phyloP scores from a whole-genome alignment of 1,140 invertebrate species.

The Trachelipus rathkii region DNA sequence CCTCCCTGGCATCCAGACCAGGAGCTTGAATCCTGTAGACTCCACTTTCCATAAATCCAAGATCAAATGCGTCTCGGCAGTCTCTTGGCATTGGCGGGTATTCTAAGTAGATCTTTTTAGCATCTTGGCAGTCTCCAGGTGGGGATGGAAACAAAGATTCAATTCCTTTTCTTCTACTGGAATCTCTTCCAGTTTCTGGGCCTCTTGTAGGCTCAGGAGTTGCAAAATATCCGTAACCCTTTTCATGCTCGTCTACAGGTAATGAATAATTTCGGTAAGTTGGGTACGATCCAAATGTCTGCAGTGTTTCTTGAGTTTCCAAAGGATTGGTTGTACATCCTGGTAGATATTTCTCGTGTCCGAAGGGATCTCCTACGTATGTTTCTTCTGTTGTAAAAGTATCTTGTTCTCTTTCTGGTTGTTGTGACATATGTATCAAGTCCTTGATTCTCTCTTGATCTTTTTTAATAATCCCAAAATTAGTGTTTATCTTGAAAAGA shows the following conservation, averaged over 20 bases:
- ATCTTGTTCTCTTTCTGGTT: conserved; percentile 20
- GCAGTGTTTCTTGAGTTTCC: conserved; percentile 36
- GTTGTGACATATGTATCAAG: conserved; percentile 28
- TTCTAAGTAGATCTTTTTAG: conserved; percentile 38
- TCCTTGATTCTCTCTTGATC: conserved; percentile 40
- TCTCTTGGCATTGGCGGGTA: conserved; percentile 42
- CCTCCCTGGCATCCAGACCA: conserved; percentile 34
- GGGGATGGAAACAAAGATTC: conserved; percentile 33
- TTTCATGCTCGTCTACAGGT: conserved; percentile 17
- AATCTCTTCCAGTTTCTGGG: background rate
- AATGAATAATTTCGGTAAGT: conserved; percentile 7
- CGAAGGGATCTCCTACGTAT: conserved; percentile 25
- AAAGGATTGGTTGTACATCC: conserved; percentile 42
- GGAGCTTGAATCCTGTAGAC: conserved; percentile 43
- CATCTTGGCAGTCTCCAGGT: conserved; percentile 44
- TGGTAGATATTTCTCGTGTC: conserved; percentile 32
- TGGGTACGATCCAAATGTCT: conserved; percentile 27
- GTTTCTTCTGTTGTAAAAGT: conserved; percentile 21
- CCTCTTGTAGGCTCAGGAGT: conserved; percentile 7
- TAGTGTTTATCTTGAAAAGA: conserved; percentile 42
- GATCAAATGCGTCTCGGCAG: conserved; percentile 40
- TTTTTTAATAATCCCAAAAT: conserved; percentile 36
- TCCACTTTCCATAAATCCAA: conserved; percentile 42
- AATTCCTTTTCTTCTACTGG: conserved; percentile 18
- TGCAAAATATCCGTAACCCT: conserved; percentile 22